A percentile compares a stretch with the other conserved stretches of the same genome.
Evolutionary conservation across 1,140 invertebrate species (phyloP).

Genomic region (Lucilia cuprina): DNA sequence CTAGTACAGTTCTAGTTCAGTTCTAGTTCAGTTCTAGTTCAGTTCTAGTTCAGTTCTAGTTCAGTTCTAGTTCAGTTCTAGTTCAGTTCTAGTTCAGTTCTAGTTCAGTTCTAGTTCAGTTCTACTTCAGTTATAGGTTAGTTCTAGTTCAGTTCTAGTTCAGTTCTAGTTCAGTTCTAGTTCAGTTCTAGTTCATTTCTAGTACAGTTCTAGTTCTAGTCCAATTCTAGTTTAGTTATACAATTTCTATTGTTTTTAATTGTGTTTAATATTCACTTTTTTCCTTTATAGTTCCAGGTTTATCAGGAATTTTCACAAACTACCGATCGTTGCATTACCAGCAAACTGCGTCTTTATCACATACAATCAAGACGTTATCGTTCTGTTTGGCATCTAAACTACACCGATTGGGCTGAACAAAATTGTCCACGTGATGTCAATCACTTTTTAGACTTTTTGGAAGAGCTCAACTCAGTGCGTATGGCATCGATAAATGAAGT

Average conservation of each 20-base stretch:
- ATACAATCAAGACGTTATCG: conserved; percentile 66
- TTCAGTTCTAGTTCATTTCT: no score
- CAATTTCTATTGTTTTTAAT: no score
- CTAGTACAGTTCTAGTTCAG: no score
- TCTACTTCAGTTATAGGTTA: background rate
- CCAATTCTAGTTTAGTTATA: no score
- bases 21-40: no score
- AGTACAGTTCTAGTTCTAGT: no score
- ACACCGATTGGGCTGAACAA: conserved; percentile 78
- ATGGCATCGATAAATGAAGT: conserved; percentile 74
- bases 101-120: no score
- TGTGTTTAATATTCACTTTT: background rate
- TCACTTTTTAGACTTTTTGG: conserved; percentile 80
- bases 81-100: no score
- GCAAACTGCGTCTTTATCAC: conserved; percentile 68
- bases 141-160: no score
- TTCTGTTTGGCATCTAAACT: conserved; percentile 83
- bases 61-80: no score
- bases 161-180: no score
- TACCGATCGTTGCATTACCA: conserved; percentile 69
- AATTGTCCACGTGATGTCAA: conserved; percentile 71
- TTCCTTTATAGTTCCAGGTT: conserved; percentile 70
- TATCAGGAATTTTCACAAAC: conserved; percentile 71
- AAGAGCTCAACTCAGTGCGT: conserved; percentile 84
- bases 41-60: no score